Base-by-base conservation (phyloP, 2,888 invertebrate genomes). In the Ceramica pisi region DNA sequence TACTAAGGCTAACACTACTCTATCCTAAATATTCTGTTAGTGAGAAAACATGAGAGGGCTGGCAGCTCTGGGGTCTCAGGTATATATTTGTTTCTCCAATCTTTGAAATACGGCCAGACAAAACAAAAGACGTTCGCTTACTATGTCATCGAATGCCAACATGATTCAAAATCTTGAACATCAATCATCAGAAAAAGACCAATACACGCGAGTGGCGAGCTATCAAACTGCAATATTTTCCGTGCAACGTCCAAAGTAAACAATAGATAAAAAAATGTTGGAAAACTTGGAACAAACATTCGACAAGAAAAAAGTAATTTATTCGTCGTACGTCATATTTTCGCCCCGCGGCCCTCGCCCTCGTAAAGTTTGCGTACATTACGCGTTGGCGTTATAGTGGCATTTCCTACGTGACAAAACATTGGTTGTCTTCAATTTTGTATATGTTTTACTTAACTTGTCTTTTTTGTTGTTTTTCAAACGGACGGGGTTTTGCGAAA, bases 241-340 rank as follows among this genome's bases (percentile, higher is more conserved):
- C 75, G 67, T 82, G 75, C 79, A 84, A 63, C 70, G 74, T 74
- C 73, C 2, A 79, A 78, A 85, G 85, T 85, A 91, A 91, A 91
- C 90, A 89, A 86, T 81, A 82, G 84, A 86, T 89, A 86, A 89
- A 89, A 87, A 88, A 82, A 86, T 71, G 60, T 67, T 67, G 38
- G 44, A 21, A 57, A 83, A 84, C 80, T 84, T 78, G 51, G 59
- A 75, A 86, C 89, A 90, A 90, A 91, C 88, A 89, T 81, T 81
- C 84, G 82, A 86, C 85, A 86, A 85, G 85, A 85, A 83, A 88
- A 91, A 90, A 81, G 90, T 91, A 90, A 92, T 92, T 92, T 93
- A 91, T 92, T 91, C 89, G 87, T 83, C 87, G 87, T 91, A 90
- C 88, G 90, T 92, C 92, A 91, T 89, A 86, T 89, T 90, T 87